Evolutionary conservation across 2,888 invertebrate genomes (phyloP).

Genomic region (Branchipolynoe longqiensis): DNA sequence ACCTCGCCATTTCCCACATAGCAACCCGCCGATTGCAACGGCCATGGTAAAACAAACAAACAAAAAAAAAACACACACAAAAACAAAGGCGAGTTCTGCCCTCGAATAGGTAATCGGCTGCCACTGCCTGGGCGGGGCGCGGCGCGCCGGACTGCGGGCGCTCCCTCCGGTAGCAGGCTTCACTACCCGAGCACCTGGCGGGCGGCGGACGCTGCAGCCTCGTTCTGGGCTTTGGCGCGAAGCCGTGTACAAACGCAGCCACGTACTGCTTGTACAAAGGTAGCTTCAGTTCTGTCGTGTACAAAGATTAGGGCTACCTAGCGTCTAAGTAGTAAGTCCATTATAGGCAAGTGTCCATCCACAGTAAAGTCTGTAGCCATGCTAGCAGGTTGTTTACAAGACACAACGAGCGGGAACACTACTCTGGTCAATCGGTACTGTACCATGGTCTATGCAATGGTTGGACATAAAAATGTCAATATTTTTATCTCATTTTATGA

Average conservation of each 20-base stretch:
- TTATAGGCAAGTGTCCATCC: conserved; percentile 29
- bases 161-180: background rate
- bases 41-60: conserved; percentile 55
- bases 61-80: too few species aligned
- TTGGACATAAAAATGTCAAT: conserved; percentile 59
- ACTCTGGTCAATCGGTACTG: conserved; percentile 54
- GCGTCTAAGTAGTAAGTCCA: conserved; percentile 6
- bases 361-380: conserved; percentile 53
- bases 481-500: conserved; percentile 61
- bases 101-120: background rate
- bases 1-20: background rate
- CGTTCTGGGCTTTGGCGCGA: too few species aligned
- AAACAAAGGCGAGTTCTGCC: conserved; percentile 16
- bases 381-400: conserved; percentile 54
- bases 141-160: background rate
- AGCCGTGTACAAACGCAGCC: conserved; percentile 13
- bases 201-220: background rate
- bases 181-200: background rate
- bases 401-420: conserved; percentile 46
- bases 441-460: conserved; percentile 63
- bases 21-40: conserved; percentile 50
- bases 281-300: conserved; percentile 41
- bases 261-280: conserved; percentile 40
- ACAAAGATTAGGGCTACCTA: conserved; percentile 42
- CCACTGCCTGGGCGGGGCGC: conserved; percentile 1